Evolutionary conservation across 2,888 invertebrate species (phyloP).

Genomic region (Agriotes lineatus): DNA sequence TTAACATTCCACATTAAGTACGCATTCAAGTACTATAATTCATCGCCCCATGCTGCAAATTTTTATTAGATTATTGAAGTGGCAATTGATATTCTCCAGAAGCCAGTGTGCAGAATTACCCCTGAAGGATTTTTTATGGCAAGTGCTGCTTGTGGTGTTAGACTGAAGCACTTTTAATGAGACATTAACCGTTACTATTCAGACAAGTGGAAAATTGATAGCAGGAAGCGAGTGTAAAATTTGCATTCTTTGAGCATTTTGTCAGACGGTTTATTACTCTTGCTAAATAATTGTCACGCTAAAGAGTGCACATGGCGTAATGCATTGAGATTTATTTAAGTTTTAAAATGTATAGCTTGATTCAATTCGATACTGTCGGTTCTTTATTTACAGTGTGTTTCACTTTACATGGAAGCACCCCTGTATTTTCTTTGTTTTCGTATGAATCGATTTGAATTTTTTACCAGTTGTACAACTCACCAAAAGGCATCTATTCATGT

Average conservation of each 20-base stretch:
- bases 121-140: neutral
- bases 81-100: neutral
- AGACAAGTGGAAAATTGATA: slow-evolving; percentile 34
- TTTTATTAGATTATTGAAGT: neutral
- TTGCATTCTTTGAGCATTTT: slow-evolving; percentile 1
- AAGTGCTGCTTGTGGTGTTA: neutral
- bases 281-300: neutral
- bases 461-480: no score
- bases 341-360: no score
- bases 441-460: no score
- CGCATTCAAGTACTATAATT: neutral
- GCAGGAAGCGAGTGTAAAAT: slow-evolving; percentile 26
- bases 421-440: no score
- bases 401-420: no score
- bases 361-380: no score
- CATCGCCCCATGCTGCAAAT: neutral
- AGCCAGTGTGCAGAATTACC: neutral
- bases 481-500: no score
- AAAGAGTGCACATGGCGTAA: neutral
- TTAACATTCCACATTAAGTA: slow-evolving; percentile 1
- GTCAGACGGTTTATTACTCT: neutral
- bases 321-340: no score
- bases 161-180: slow-evolving; percentile 1
- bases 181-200: slow-evolving; percentile 21
- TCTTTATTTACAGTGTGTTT: no score